A percentile compares a stretch with the other conserved stretches of the same genome.
Conservation (phyloP, 2,888 invertebrate species). For the Diachrysia chrysitis region DNA sequence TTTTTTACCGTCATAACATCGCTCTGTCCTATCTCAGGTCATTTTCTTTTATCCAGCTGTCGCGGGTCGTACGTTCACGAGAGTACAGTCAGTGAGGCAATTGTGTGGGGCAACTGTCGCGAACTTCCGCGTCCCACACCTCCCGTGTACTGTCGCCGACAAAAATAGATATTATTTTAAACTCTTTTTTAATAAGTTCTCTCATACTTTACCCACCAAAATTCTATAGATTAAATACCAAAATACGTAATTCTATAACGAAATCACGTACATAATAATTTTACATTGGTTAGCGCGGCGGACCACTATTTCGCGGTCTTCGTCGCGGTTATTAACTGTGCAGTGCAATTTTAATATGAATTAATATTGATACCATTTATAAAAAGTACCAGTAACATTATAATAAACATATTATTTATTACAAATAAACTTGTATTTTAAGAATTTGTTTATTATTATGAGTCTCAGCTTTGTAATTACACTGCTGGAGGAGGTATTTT, state of each 20-base stretch:
- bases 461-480: no score
- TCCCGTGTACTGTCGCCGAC: conserved; percentile 32
- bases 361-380: neutral
- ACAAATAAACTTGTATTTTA: no score
- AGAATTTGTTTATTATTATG: no score
- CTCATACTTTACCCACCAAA: no score
- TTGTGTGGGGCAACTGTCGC: conserved; percentile 51
- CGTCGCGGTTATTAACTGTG: neutral
- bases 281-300: neutral
- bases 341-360: neutral
- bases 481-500: no score
- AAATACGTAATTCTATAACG: neutral
- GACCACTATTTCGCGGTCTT: neutral
- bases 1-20: conserved; percentile 5
- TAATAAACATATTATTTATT: no score
- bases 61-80: conserved; percentile 21
- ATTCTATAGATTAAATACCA: no score
- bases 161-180: conserved; percentile 20
- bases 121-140: conserved; percentile 35
- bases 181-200: no score
- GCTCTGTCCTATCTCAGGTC: conserved; percentile 10
- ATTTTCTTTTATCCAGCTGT: conserved; percentile 30
- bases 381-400: no score
- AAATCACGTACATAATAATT: neutral
- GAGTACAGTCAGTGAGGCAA: conserved; percentile 35